phyloP scores from a whole-genome alignment of 2,888 invertebrate species.

The Labia minor region DNA sequence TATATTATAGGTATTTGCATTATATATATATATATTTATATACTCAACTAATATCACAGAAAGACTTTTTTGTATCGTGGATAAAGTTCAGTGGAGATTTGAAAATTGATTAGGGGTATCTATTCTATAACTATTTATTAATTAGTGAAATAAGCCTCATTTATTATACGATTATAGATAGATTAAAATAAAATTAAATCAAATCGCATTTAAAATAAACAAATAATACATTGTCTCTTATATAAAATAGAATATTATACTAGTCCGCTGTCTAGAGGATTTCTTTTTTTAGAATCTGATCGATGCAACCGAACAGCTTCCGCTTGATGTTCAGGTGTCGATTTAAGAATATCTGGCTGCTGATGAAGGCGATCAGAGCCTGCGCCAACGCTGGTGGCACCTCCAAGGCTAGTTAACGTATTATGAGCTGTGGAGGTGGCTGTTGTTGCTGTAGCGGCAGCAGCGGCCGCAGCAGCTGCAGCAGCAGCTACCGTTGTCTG shows the following conservation, averaged over 20 bases:
- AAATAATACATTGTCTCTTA: no score
- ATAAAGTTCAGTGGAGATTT: no score
- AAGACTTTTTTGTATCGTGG: no score
- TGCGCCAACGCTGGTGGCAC: conserved; percentile 25
- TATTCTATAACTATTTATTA: no score
- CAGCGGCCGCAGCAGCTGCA: conserved; percentile 21
- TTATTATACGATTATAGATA: no score
- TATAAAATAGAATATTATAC: conserved; percentile 33
- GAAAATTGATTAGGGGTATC: no score
- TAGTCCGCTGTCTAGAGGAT: conserved; percentile 39
- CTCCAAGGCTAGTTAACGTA: conserved; percentile 20
- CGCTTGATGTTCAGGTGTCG: conserved; percentile 71
- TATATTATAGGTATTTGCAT: no score
- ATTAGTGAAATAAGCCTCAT: no score
- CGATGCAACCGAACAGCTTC: conserved; percentile 37
- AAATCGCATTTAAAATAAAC: no score
- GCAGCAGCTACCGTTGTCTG: conserved; percentile 28
- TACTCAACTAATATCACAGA: no score
- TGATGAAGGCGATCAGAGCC: conserved; percentile 41
- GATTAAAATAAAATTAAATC: no score
- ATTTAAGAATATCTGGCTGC: conserved; percentile 75
- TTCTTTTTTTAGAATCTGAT: conserved; percentile 41
- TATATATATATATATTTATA: no score
- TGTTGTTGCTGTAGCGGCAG: conserved; percentile 35
- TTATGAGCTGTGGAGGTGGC: conserved; percentile 19